Conservation (phyloP, 2,113 vertebrate genomes). For the Podarcis muralis region DNA sequence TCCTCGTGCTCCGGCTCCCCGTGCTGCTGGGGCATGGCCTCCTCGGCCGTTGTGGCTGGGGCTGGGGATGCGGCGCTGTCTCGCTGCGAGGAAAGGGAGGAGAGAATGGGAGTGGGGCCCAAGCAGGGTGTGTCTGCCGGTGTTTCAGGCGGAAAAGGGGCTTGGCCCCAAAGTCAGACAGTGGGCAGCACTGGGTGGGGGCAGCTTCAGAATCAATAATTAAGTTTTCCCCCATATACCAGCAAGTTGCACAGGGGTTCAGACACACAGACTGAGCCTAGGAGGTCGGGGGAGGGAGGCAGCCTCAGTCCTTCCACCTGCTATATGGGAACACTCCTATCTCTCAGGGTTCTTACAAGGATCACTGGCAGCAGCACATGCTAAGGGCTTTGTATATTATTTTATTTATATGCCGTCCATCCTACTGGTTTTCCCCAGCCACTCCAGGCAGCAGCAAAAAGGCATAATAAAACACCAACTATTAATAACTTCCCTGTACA, state of each 20-base stretch:
- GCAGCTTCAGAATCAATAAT: neutral
- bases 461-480: too few species aligned
- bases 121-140: accelerated
- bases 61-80: constrained; percentile 83
- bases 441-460: too few species aligned
- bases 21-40: constrained; percentile 82
- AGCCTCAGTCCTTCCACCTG: neutral
- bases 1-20: constrained; percentile 70
- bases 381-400: neutral
- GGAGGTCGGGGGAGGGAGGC: neutral
- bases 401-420: neutral
- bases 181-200: neutral
- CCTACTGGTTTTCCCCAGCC: neutral
- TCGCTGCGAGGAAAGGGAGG: constrained; percentile 29
- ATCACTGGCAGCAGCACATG: neutral
- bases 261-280: neutral
- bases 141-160: neutral
- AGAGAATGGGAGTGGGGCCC: neutral
- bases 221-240: too few species aligned
- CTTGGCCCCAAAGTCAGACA: too few species aligned
- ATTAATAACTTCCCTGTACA: neutral
- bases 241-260: neutral
- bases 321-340: neutral
- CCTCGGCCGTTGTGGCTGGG: constrained; percentile 90
- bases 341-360: neutral